These are phyloP conservation scores for Rhodeus uyekii DNA, from an alignment of 2,797 vertebrate genomes.

Conservation along the genomic window DNA sequence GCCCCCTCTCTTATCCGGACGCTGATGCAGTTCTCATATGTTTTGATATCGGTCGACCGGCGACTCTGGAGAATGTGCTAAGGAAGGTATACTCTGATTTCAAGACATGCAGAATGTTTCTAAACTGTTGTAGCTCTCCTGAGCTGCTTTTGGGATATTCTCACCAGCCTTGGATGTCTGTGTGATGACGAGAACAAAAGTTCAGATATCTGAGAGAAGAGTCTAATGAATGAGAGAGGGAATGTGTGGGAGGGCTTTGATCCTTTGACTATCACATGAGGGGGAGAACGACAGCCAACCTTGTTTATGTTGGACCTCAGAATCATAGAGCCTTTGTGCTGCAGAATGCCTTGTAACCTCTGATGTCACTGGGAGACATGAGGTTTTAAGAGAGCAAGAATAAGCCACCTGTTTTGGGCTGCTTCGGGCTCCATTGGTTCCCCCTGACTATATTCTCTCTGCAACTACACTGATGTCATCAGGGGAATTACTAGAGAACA, in stretches of 20 bases:
- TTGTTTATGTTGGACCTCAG: conserved; percentile 43
- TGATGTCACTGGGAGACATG: conserved; percentile 35
- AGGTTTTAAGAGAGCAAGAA: conserved; percentile 14
- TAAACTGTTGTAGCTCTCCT: neutral
- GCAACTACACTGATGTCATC: neutral
- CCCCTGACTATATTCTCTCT: neutral
- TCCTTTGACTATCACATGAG: conserved; percentile 36
- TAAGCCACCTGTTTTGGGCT: neutral
- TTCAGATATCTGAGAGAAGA: conserved; percentile 33
- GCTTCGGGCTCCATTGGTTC: neutral
- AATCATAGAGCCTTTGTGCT: conserved; percentile 38
- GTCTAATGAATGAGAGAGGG: conserved; percentile 24
- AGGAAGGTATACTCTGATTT: conserved; percentile 80
- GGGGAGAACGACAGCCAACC: conserved; percentile 20
- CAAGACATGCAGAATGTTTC: neutral
- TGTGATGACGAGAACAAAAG: conserved; percentile 44
- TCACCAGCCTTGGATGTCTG: conserved; percentile 37
- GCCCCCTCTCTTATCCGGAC: conserved; percentile 88
- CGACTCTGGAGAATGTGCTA: conserved; percentile 88
- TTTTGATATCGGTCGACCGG: conserved; percentile 88
- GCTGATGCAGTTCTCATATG: conserved; percentile 89
- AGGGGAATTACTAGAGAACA: neutral
- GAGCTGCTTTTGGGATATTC: neutral
- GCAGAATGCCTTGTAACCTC: conserved; percentile 31
- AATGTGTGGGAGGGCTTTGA: conserved; percentile 37